Evolutionary conservation across 2,113 vertebrate species (phyloP), one percentile per base, ranked within the genome.

Genomic region (Elachura formosa): DNA sequence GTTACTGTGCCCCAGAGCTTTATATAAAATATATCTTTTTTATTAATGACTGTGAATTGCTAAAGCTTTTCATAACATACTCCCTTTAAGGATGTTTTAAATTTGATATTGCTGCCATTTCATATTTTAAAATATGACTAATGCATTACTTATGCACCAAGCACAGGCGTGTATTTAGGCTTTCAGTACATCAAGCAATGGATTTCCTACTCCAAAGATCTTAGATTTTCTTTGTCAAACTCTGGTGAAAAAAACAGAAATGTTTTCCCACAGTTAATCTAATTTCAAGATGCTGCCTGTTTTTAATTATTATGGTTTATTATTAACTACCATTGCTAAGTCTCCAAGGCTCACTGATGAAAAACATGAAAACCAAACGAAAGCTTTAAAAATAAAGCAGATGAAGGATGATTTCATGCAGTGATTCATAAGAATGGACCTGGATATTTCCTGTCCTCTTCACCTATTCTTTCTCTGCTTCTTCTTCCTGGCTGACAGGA

Each of bases 401-500:
- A 62, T 74, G 84, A 92, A 81, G 40, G 80, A 88, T 96, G 26
- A 92, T 84, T 86, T 92, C 20, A 63, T 81, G 29, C 61, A 67
- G 25, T 68, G 41, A 78, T 89, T 93, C 51, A 46, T 67, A 76
- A 0, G 2, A 41, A 46, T 46, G 51, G 36, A 51, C 49, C 13
- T 49, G 59, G 17, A 17, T 75, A 52, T 77, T 81, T 52, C 25
- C 78, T 84, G 12, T 52, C 15, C 34, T 64, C 41, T 93, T 75
- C 24, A 59, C 40, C 49, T 80, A 10, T 49, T 58, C 12, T 10
- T 90, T 55, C 43, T 26, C 21, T 26, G 23, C 36, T 85, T 23
- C 54, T 87, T 48, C 75, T 9, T 94, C 62, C 64, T 56, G 36
- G 23, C 61, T 77, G 29, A 40, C 96, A 99, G 99, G 99, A 98